These are phyloP conservation scores for Papio anubis DNA, from an alignment of 2,113 vertebrate genomes.

Conservation along the genomic window DNA sequence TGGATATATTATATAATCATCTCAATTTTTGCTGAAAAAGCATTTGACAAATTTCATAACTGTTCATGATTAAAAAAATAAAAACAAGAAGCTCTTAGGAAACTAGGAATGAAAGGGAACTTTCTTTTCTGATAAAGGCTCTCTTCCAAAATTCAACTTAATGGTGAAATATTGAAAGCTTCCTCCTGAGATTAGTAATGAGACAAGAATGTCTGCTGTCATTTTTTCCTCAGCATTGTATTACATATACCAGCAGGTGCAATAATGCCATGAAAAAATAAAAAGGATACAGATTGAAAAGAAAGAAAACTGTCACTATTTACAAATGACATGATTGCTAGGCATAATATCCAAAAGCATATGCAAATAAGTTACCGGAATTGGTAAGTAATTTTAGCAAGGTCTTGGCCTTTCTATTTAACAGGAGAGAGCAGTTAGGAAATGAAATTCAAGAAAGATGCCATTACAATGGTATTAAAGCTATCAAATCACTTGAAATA, in stretches of 20 bases:
- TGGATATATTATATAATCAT: not conserved
- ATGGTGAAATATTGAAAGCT: not conserved
- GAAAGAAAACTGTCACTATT: not conserved
- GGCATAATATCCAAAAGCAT: not conserved
- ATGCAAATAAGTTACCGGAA: not conserved
- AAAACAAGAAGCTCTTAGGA: not conserved
- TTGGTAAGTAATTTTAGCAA: not conserved
- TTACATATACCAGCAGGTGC: not conserved
- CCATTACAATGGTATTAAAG: not conserved
- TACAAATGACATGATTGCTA: not conserved
- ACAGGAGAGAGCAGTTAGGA: not conserved
- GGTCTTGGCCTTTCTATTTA: not conserved
- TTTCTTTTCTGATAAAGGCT: not conserved
- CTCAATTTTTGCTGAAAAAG: not conserved
- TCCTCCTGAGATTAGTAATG: not conserved
- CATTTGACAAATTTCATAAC: not conserved
- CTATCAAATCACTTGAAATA: constrained; percentile 1
- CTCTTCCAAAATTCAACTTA: not conserved
- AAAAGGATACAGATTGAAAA: not conserved
- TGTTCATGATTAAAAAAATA: not conserved
- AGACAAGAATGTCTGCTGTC: not conserved
- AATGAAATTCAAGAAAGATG: not conserved
- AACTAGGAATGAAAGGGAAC: not conserved
- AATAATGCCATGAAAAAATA: not conserved
- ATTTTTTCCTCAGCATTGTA: not conserved